Conservation (phyloP, 2,888 invertebrate species). For the Andrena dorsata region DNA sequence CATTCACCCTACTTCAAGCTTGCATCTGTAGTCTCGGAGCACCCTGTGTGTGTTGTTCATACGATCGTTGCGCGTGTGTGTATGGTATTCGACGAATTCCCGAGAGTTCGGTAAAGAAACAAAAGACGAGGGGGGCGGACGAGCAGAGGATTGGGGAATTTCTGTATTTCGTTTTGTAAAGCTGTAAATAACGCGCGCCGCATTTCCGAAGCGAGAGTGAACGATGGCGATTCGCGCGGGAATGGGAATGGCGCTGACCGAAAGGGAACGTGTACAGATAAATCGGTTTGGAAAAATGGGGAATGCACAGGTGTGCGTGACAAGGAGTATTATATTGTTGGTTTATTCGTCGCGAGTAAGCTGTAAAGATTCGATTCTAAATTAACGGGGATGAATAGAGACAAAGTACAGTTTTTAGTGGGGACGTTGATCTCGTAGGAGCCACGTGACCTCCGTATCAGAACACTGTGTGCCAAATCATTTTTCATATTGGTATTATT, state of each 20-base stretch:
- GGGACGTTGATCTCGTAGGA: background rate
- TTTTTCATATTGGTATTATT: slow-evolving; percentile 43
- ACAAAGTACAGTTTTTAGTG: slow-evolving; percentile 19
- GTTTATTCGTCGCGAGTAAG: slow-evolving; percentile 40
- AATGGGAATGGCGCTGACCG: slow-evolving; percentile 14
- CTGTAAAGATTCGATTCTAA: slow-evolving; percentile 65
- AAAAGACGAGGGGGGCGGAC: background rate
- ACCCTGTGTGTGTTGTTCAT: background rate
- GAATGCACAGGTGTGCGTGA: slow-evolving; percentile 6
- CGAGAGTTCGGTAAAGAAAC: background rate
- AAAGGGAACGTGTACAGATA: slow-evolving; percentile 45
- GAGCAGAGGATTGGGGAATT: slow-evolving; percentile 21
- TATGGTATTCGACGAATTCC: background rate
- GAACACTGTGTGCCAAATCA: slow-evolving; percentile 68
- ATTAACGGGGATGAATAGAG: slow-evolving; percentile 51
- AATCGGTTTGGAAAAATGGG: slow-evolving; percentile 15
- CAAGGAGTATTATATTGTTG: slow-evolving; percentile 39
- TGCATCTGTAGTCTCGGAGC: background rate
- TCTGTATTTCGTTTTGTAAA: slow-evolving; percentile 42
- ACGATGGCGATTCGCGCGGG: slow-evolving; percentile 19
- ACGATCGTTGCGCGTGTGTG: no score
- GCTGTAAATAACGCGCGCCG: slow-evolving; percentile 46
- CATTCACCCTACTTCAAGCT: no score
- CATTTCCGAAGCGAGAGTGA: slow-evolving; percentile 40
- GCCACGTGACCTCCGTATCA: slow-evolving; percentile 23